These are phyloP conservation scores for Dromiciops gliroides DNA, from an alignment of 2,113 vertebrate genomes.

Conservation along the genomic window DNA sequence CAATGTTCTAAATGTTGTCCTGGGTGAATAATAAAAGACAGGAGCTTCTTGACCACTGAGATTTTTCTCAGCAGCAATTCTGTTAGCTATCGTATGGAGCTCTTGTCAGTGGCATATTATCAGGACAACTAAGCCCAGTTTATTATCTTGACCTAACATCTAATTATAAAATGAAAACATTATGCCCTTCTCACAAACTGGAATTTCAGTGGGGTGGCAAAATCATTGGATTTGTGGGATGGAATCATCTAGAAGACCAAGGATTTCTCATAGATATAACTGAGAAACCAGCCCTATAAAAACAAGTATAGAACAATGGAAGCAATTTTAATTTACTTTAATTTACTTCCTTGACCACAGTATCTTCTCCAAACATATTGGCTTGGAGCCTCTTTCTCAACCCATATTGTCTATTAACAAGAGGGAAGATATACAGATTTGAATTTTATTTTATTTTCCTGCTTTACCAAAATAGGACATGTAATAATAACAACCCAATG, in stretches of 20 bases:
- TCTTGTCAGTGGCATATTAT: background rate
- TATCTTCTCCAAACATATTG: background rate
- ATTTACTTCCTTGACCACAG: background rate
- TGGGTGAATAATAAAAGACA: constrained; percentile 39
- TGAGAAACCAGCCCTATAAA: background rate
- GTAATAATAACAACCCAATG: background rate
- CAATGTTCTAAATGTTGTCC: constrained; percentile 42
- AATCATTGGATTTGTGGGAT: background rate
- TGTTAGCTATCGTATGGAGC: accelerated
- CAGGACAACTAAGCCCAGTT: background rate
- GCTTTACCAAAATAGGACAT: background rate
- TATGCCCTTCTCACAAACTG: background rate
- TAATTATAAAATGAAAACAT: background rate
- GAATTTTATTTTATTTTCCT: background rate
- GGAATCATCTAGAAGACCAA: background rate
- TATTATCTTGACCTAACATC: background rate
- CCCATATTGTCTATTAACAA: background rate
- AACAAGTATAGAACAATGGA: background rate
- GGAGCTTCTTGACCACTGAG: constrained; percentile 35
- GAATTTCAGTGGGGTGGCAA: background rate
- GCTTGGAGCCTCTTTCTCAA: background rate
- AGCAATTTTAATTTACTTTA: background rate
- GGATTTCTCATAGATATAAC: background rate
- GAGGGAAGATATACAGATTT: background rate
- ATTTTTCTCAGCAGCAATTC: constrained; percentile 53